Percentiles rank a stretch among this genome's conserved stretches.
phyloP scores from a whole-genome alignment of 2,888 invertebrate genomes.

The Biston stratarius region DNA sequence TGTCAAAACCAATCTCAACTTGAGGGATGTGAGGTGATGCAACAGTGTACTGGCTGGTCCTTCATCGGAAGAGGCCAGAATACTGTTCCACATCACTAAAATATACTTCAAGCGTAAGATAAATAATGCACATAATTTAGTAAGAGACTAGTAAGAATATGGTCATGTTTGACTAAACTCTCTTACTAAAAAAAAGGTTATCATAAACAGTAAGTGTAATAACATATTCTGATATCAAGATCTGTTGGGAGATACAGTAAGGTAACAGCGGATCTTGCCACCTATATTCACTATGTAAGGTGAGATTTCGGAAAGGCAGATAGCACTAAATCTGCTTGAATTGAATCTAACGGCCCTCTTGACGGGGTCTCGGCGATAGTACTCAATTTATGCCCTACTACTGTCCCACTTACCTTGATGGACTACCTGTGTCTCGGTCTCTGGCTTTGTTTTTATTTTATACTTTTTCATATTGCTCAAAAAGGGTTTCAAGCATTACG shows the following conservation, averaged over 20 bases:
- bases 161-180: too few species aligned
- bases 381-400: constrained; percentile 70
- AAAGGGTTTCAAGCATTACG: neutral
- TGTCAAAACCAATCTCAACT: too few species aligned
- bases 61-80: too few species aligned
- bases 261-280: neutral
- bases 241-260: neutral
- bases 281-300: constrained; percentile 21
- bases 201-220: too few species aligned
- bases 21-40: too few species aligned
- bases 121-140: too few species aligned
- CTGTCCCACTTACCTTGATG: constrained; percentile 58
- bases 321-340: constrained; percentile 59
- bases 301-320: constrained; percentile 36
- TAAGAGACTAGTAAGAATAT: too few species aligned
- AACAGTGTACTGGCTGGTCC: too few species aligned
- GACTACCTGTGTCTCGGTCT: constrained; percentile 34
- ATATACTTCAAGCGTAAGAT: too few species aligned
- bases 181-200: too few species aligned
- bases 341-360: constrained; percentile 77
- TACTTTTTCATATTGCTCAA: neutral
- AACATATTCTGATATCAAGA: too few species aligned
- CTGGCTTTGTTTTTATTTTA: neutral
- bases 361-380: constrained; percentile 73
- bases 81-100: too few species aligned